These are phyloP conservation scores for Sycobia sp. DNA, from an alignment of 1,140 invertebrate genomes.

Conservation along the genomic window DNA sequence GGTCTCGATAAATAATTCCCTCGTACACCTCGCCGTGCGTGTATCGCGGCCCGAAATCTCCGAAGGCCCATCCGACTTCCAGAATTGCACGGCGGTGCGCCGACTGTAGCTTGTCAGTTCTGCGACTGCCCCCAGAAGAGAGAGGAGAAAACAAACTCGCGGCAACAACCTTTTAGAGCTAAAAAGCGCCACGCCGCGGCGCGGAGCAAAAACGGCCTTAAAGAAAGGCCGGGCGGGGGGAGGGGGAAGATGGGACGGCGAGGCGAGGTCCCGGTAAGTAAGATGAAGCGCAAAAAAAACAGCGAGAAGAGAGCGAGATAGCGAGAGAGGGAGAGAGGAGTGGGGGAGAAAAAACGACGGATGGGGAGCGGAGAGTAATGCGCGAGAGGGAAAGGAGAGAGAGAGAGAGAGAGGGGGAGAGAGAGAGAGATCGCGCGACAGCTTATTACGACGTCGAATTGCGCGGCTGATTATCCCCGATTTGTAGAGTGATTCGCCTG, in stretches of 20 bases:
- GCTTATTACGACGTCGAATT: constrained; percentile 39
- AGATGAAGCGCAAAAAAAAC: neutral
- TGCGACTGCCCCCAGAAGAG: no score
- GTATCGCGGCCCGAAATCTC: neutral
- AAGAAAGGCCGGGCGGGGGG: no score
- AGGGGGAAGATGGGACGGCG: neutral
- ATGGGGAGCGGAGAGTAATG: neutral
- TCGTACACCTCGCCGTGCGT: neutral
- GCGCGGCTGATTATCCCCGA: constrained; percentile 18
- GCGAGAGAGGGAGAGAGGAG: neutral
- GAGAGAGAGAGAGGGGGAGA: neutral
- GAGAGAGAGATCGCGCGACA: constrained; percentile 5
- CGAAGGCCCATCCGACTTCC: neutral
- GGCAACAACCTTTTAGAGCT: no score
- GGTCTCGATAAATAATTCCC: no score
- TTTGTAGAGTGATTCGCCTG: constrained; percentile 23
- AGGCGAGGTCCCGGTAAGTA: no score
- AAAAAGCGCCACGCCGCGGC: no score
- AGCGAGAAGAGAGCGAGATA: neutral
- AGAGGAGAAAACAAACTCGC: no score
- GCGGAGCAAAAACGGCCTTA: no score
- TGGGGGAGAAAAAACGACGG: neutral
- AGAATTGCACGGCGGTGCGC: no score
- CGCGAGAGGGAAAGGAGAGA: neutral
- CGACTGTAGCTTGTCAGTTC: no score